Conservation (phyloP, 1,140 invertebrate species). For the Listronotus oregonensis region DNA sequence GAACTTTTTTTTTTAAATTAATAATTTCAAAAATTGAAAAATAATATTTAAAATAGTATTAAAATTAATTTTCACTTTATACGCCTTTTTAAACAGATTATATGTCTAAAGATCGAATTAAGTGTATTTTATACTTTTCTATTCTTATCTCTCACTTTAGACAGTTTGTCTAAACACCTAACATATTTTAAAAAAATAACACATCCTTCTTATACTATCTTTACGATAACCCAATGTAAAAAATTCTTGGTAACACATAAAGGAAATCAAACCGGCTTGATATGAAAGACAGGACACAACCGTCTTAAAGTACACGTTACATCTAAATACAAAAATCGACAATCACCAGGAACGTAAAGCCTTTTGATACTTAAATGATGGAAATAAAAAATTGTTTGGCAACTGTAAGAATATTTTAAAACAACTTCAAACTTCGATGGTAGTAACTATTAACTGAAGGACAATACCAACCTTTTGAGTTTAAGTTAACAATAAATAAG, state of each 20-base stretch:
- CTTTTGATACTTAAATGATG: slow-evolving; percentile 15
- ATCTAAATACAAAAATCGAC: slow-evolving; percentile 14
- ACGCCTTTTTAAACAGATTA: too few relatives aligned
- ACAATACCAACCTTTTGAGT: slow-evolving; percentile 1
- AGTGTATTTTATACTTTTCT: too few relatives aligned
- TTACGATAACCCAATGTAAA: not conserved
- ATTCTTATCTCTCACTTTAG: too few relatives aligned
- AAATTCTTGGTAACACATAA: slow-evolving; percentile 1
- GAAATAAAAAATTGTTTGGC: slow-evolving; percentile 30
- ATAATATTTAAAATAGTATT: too few relatives aligned
- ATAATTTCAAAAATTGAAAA: too few relatives aligned
- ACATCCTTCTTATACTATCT: too few relatives aligned
- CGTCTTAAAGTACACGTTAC: slow-evolving; percentile 6
- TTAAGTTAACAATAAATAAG: not conserved
- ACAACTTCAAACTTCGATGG: not conserved
- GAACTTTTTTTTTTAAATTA: too few relatives aligned
- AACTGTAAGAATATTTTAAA: slow-evolving; percentile 27
- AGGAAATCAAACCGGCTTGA: slow-evolving; percentile 19
- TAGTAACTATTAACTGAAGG: not conserved
- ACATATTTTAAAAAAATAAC: too few relatives aligned
- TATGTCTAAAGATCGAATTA: too few relatives aligned
- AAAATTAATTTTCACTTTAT: too few relatives aligned
- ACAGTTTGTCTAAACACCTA: too few relatives aligned
- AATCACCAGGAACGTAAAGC: slow-evolving; percentile 37
- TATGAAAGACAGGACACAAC: slow-evolving; percentile 22